These are phyloP conservation scores for Metridium senile DNA, from an alignment of 92 coral and sea anemone genomes.

Conservation along the genomic window DNA sequence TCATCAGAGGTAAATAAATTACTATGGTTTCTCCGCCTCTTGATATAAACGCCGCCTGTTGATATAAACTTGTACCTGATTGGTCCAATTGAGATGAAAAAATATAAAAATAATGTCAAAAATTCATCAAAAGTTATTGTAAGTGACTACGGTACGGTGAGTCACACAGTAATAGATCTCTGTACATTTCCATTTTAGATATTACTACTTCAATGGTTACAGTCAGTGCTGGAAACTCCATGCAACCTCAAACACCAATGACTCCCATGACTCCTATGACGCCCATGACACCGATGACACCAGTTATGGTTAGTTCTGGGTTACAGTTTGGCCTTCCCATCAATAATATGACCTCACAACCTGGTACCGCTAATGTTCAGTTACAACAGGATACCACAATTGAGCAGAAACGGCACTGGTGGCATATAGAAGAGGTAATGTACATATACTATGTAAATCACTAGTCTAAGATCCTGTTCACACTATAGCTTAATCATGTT, in stretches of 20 bases:
- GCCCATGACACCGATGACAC: slow-evolving; percentile 58
- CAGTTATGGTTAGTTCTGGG: slow-evolving; percentile 49
- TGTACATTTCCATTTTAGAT: slow-evolving; percentile 36
- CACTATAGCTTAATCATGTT: too few relatives aligned
- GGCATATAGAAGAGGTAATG: slow-evolving; percentile 97
- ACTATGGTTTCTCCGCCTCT: too few relatives aligned
- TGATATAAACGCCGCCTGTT: too few relatives aligned
- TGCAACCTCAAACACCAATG: slow-evolving; percentile 73
- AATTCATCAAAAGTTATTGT: too few relatives aligned
- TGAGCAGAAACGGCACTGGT: slow-evolving; percentile 92
- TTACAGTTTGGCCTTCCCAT: slow-evolving; percentile 58
- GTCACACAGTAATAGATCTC: too few relatives aligned
- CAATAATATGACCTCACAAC: slow-evolving; percentile 26
- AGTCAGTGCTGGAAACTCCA: slow-evolving; percentile 50
- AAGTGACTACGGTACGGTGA: too few relatives aligned
- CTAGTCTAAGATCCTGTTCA: not conserved
- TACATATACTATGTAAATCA: not conserved
- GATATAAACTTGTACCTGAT: too few relatives aligned
- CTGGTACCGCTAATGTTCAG: slow-evolving; percentile 16
- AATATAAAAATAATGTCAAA: too few relatives aligned
- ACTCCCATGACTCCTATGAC: slow-evolving; percentile 74
- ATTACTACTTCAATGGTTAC: slow-evolving; percentile 53
- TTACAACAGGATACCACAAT: slow-evolving; percentile 45
- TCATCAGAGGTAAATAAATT: slow-evolving; percentile 22
- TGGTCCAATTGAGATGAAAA: too few relatives aligned